Conservation (phyloP, 2,113 vertebrate species). For the Micronycteris hirsuta region DNA sequence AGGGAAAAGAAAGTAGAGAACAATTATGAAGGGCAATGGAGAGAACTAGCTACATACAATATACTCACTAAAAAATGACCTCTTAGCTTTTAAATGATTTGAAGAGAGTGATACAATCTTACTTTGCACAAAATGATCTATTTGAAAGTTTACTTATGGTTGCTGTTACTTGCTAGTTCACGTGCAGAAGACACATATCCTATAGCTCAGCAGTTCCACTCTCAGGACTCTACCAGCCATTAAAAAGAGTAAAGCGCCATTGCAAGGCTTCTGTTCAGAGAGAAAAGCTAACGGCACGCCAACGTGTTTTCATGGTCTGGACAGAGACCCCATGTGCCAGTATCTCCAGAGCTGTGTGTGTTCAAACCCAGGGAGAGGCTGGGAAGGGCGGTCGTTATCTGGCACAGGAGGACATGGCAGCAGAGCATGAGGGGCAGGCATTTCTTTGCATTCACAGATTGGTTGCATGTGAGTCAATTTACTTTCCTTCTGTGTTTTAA, state of each 20-base stretch:
- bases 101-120: not conserved
- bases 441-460: not conserved
- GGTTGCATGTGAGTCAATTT: not conserved
- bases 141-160: not conserved
- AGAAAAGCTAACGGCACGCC: not conserved
- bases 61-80: not conserved
- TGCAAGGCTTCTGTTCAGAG: not conserved
- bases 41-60: not conserved
- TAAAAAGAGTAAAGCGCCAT: not conserved
- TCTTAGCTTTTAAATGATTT: not conserved
- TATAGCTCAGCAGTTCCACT: not conserved
- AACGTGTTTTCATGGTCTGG: not conserved
- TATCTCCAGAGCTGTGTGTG: not conserved
- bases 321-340: not conserved
- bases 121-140: not conserved
- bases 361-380: not conserved
- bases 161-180: not conserved
- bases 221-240: not conserved
- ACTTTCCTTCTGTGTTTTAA: not conserved
- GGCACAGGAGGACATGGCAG: too few species aligned
- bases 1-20: not conserved
- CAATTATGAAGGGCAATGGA: not conserved
- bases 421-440: not conserved
- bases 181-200: not conserved
- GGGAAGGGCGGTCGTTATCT: not conserved